These are phyloP conservation scores for Nannoperca australis DNA, from an alignment of 2,797 vertebrate genomes.

Conservation along the genomic window DNA sequence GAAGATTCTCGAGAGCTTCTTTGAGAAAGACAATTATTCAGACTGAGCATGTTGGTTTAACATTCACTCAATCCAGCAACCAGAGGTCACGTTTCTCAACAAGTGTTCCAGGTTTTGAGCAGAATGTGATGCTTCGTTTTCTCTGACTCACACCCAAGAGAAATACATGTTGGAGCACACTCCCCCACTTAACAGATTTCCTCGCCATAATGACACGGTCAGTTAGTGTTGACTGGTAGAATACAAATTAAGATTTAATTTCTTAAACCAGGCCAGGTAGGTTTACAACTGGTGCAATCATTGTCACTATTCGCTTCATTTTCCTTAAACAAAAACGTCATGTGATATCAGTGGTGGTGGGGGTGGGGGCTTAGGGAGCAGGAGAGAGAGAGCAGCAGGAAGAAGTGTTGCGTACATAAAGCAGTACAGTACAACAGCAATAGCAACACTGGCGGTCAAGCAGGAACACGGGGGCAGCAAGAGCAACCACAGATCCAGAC, in stretches of 20 bases:
- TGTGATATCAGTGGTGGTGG: rapidly evolving
- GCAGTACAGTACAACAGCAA: no score
- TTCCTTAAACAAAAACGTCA: background rate
- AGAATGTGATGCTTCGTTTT: conserved; percentile 10
- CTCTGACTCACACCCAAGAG: conserved; percentile 1
- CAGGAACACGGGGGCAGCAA: no score
- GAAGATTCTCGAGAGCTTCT: conserved; percentile 25
- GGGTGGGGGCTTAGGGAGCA: no score
- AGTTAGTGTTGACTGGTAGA: background rate
- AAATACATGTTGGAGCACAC: conserved; percentile 5
- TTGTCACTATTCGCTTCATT: background rate
- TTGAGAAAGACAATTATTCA: conserved; percentile 14
- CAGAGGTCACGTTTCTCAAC: conserved; percentile 9
- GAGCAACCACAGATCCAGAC: no score
- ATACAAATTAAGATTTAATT: background rate
- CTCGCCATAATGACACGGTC: background rate
- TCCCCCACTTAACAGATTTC: background rate
- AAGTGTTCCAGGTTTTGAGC: conserved; percentile 17
- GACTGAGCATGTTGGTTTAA: background rate
- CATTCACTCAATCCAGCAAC: conserved; percentile 3
- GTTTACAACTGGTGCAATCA: background rate
- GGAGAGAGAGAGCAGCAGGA: no score
- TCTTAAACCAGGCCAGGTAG: background rate
- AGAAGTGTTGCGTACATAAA: no score
- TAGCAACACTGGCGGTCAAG: no score